A percentile compares a stretch with the other conserved stretches of the same genome.
These are phyloP conservation scores for Catostomus latipinnis DNA, from an alignment of 2,797 vertebrate species.

Conservation along the genomic window DNA sequence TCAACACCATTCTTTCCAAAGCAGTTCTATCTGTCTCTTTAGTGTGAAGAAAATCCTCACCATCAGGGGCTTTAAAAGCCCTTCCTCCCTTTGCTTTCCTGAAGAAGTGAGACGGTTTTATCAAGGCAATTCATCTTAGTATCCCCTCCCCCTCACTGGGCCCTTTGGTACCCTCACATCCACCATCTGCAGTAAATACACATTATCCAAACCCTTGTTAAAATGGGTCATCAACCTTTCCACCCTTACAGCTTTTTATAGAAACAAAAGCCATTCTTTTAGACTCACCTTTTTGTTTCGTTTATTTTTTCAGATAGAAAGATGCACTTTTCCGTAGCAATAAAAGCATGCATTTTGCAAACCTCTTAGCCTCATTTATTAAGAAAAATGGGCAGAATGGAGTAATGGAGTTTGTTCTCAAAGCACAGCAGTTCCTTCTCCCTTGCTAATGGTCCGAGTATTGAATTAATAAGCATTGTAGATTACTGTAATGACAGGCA, in stretches of 20 bases:
- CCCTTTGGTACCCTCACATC: constrained; percentile 14
- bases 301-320: background rate
- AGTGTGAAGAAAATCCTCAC: constrained; percentile 44
- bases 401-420: constrained; percentile 27
- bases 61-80: constrained; percentile 46
- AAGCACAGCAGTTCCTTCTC: background rate
- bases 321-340: constrained; percentile 31
- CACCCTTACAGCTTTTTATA: constrained; percentile 38
- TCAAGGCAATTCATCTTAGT: constrained; percentile 58
- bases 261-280: constrained; percentile 51
- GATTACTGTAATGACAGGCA: constrained; percentile 33
- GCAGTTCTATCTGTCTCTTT: constrained; percentile 30
- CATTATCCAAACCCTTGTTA: constrained; percentile 35
- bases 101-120: constrained; percentile 57
- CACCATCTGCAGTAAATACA: constrained; percentile 43
- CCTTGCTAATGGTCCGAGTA: constrained; percentile 1
- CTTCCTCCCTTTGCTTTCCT: constrained; percentile 32
- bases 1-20: constrained; percentile 31
- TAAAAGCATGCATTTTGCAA: constrained; percentile 54
- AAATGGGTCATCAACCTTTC: constrained; percentile 55
- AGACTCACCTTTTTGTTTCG: background rate
- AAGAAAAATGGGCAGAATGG: constrained; percentile 20
- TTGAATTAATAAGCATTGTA: constrained; percentile 52
- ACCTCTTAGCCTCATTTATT: constrained; percentile 11
- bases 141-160: constrained; percentile 14